Conservation (phyloP, 2,888 invertebrate species). For the Tetragnatha montana region DNA sequence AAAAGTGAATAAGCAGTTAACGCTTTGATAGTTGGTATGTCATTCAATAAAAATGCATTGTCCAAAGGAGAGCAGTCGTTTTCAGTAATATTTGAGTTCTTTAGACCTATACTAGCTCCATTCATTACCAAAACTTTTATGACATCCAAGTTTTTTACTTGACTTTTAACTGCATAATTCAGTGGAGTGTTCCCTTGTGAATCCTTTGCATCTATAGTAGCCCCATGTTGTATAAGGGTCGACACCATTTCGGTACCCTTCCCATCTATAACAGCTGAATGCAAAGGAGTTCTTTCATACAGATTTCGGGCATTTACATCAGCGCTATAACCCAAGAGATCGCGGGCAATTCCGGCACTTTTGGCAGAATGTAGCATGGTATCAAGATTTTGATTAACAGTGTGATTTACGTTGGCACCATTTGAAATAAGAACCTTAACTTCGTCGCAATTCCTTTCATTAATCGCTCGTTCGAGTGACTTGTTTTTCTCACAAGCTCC, state of each 20-base stretch:
- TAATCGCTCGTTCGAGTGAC: constrained; percentile 7
- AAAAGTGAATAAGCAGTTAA: constrained; percentile 4
- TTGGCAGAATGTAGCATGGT: constrained; percentile 28
- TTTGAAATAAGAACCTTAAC: constrained; percentile 13
- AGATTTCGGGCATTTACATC: constrained; percentile 18
- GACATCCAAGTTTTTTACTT: not conserved
- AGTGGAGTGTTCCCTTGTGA: constrained; percentile 3
- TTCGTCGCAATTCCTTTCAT: constrained; percentile 26
- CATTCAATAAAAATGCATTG: constrained; percentile 11
- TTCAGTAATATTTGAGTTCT: not conserved
- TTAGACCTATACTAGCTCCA: not conserved
- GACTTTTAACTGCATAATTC: constrained; percentile 14
- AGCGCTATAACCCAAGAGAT: constrained; percentile 24
- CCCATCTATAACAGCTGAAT: constrained; percentile 27
- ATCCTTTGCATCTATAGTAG: constrained; percentile 2
- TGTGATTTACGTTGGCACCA: constrained; percentile 31
- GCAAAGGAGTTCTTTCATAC: constrained; percentile 12
- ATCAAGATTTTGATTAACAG: constrained; percentile 16
- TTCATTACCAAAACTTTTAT: constrained; percentile 7
- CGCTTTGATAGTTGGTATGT: not conserved
- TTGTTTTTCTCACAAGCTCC: constrained; percentile 1
- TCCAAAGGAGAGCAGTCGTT: not conserved
- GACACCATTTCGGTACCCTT: not conserved
- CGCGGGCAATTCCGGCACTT: constrained; percentile 3
- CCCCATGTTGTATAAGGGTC: not conserved